Percentiles rank a stretch among this genome's conserved stretches.
Conservation (phyloP, 2,888 invertebrate species). For the Ormyrus labotus region DNA sequence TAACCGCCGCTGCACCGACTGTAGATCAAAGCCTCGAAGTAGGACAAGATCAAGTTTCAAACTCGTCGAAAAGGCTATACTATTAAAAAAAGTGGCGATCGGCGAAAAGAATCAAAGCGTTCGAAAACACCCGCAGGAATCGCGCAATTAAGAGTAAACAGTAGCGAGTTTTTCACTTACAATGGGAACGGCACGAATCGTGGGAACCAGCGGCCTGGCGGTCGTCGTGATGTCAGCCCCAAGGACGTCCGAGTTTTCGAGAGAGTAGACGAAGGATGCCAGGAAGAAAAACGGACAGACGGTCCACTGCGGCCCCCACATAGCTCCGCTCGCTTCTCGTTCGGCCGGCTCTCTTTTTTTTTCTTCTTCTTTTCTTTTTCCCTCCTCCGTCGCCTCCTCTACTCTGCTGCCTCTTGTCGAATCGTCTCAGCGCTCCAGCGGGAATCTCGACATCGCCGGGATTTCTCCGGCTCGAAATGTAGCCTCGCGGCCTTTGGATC, state of each 20-base stretch:
- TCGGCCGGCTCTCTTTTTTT: slow-evolving; percentile 3
- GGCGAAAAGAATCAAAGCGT: too few species aligned
- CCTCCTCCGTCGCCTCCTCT: too few species aligned
- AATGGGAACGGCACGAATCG: slow-evolving; percentile 54
- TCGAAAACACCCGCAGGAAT: too few species aligned
- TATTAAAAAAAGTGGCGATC: too few species aligned
- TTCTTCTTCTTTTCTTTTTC: background rate
- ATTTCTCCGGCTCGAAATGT: background rate
- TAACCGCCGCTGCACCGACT: too few species aligned
- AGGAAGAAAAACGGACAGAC: slow-evolving; percentile 47
- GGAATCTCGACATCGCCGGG: slow-evolving; percentile 25
- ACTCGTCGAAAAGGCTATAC: too few species aligned
- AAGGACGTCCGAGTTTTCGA: slow-evolving; percentile 29
- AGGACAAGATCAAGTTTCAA: too few species aligned
- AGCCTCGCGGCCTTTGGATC: background rate
- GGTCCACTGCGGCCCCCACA: slow-evolving; percentile 43
- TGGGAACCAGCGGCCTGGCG: slow-evolving; percentile 35
- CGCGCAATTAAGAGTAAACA: background rate
- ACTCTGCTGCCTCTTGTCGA: background rate
- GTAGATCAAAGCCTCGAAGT: too few species aligned
- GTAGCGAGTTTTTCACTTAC: slow-evolving; percentile 54
- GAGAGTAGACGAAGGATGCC: slow-evolving; percentile 47
- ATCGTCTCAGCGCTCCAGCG: background rate
- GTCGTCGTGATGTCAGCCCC: slow-evolving; percentile 39
- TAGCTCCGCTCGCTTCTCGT: slow-evolving; percentile 40